Evolutionary conservation across 1,140 invertebrate genomes (phyloP).

Genomic region (Polypedilum vanderplanki): DNA sequence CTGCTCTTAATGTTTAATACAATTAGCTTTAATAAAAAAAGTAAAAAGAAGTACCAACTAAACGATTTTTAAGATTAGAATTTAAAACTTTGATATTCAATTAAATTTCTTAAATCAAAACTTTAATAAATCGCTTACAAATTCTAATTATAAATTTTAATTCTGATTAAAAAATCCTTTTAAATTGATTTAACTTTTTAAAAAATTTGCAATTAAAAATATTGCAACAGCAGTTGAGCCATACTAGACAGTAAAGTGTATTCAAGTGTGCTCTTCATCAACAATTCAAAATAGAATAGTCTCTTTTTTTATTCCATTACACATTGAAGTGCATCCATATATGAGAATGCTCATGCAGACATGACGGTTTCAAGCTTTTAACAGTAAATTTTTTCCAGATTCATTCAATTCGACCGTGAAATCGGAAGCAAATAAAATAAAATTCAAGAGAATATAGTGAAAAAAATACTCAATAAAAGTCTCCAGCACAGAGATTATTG

Average conservation of each 20-base stretch:
- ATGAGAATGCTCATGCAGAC: not conserved
- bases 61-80: too few species aligned
- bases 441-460: not conserved
- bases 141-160: too few species aligned
- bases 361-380: conserved; percentile 13
- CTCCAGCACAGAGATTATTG: too few species aligned
- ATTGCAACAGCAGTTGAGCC: not conserved
- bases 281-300: not conserved
- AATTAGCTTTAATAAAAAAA: too few species aligned
- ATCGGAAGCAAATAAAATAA: not conserved
- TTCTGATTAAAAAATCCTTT: too few species aligned
- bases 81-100: too few species aligned
- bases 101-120: too few species aligned
- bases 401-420: conserved; percentile 1
- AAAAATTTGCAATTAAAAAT: not conserved
- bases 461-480: too few species aligned
- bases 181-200: not conserved
- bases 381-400: not conserved
- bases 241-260: not conserved
- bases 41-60: too few species aligned
- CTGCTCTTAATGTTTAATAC: too few species aligned
- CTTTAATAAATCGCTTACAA: too few species aligned
- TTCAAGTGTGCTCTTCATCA: not conserved
- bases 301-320: not conserved
- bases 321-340: conserved; percentile 4